Conservation (phyloP, 53 echinoderm and acorn worm genomes). For the Apostichopus leukothele region DNA sequence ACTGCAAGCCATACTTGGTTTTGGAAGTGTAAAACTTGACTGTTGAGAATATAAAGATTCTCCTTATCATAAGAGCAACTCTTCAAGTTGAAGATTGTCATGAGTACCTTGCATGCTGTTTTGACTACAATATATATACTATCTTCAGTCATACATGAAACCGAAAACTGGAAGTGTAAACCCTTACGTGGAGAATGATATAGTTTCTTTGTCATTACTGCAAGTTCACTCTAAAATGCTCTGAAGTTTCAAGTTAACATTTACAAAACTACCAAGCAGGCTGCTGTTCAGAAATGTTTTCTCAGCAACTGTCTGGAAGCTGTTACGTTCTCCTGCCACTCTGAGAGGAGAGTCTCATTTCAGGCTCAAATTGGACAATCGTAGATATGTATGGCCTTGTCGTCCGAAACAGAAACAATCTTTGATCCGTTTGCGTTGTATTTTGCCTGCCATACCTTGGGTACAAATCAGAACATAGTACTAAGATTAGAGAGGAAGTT, state of each 20-base stretch:
- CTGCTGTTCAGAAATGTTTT: neutral
- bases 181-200: no score
- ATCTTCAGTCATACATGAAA: no score
- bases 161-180: no score
- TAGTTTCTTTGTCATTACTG: no score
- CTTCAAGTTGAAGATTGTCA: no score
- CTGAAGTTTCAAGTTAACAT: neutral
- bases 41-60: no score
- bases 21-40: no score
- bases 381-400: constrained; percentile 94
- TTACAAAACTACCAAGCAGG: neutral
- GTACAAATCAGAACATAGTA: neutral
- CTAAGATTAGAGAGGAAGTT: neutral
- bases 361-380: constrained; percentile 82
- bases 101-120: no score
- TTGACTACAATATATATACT: no score
- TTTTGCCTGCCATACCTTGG: constrained; percentile 96
- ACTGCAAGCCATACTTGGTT: no score
- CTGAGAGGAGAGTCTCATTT: neutral
- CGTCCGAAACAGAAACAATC: constrained; percentile 96
- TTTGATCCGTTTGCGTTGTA: constrained; percentile 98
- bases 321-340: neutral
- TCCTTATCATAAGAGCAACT: no score
- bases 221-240: no score
- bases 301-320: neutral